Conservation (phyloP, 2,888 invertebrate species). For the Nomada hirtipes region DNA sequence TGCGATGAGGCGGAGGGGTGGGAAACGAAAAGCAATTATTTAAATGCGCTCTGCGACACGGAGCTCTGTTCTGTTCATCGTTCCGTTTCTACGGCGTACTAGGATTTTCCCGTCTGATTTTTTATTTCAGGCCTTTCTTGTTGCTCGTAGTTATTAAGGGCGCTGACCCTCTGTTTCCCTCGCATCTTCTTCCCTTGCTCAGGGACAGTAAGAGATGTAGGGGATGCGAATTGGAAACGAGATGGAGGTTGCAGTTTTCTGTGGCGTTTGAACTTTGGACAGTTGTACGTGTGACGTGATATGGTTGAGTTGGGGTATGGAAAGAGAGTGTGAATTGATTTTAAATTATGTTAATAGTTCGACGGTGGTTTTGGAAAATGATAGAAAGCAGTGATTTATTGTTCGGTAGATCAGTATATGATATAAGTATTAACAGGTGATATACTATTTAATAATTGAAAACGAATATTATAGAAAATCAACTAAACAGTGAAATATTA, state of each 20-base stretch:
- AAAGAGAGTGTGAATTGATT: too few relatives aligned
- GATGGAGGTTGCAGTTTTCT: background rate
- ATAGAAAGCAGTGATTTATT: too few relatives aligned
- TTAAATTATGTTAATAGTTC: too few relatives aligned
- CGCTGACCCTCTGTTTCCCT: background rate
- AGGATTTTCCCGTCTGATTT: constrained; percentile 5
- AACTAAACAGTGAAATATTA: too few relatives aligned
- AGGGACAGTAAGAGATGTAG: too few relatives aligned
- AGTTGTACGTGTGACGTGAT: too few relatives aligned
- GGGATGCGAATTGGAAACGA: background rate
- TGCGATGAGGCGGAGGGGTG: constrained; percentile 51
- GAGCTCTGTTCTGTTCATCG: constrained; percentile 41
- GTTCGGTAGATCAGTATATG: too few relatives aligned
- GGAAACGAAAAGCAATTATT: constrained; percentile 74
- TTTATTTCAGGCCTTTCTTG: constrained; percentile 10
- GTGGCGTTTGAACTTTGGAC: background rate
- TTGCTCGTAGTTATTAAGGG: background rate
- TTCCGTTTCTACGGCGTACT: background rate
- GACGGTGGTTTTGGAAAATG: too few relatives aligned
- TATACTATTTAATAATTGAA: too few relatives aligned
- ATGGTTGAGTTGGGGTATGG: too few relatives aligned
- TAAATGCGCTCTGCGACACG: constrained; percentile 64
- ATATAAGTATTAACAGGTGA: too few relatives aligned
- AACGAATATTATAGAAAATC: too few relatives aligned
- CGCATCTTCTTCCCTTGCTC: background rate